Evolutionary conservation across 2,888 invertebrate genomes (phyloP), one percentile per base, ranked within the genome.

Genomic region (Drosophila barbarae): DNA sequence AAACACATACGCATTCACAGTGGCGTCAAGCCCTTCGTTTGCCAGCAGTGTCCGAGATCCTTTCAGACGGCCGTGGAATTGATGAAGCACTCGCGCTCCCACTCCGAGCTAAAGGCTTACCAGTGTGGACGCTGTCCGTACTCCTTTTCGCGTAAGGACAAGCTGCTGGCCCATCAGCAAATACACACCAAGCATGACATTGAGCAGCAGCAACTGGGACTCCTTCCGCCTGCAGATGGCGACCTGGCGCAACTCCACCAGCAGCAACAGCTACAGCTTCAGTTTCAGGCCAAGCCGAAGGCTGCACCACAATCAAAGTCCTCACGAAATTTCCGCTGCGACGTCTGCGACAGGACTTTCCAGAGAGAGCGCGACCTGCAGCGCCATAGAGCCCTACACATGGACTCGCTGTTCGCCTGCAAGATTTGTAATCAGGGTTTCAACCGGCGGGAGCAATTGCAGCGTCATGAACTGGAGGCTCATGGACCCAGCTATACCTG

Each of bases 1-100:
- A 94, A 94, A 86, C 94, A 94, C 86, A 91, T 94, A 82, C 91
- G 94, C 57, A 94, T 94, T 46, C 94, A 94, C 88, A 92, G 92
- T 35, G 93, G 93, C 0, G 91, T 93, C 21, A 94, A 93, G 77
- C 94, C 94, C 1, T 93, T 93, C 87, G 93, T 93, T 0, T 94
- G 94, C 80, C 92, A 92, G 30, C 91, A 92, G 61, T 94, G 94
- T 77, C 94, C 94, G 2, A 92, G 93, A 72, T 93, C 94, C 52
- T 94, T 94, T 89, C 93, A 93, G 52, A 93, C 93, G 0, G 92
- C 93, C 76, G 91, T 92, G 21, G 94, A 94, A 82, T 87, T 94
- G 42, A 91, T 92, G 54, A 90, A 93, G 1, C 94, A 94, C 90
- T 91, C 93, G 3, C 90, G 93, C 55, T 91, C 93, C 8, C 94